Percentiles rank a stretch among this genome's conserved stretches.
Conservation (phyloP, 92 coral and sea anemone genomes). For the Porites rus region DNA sequence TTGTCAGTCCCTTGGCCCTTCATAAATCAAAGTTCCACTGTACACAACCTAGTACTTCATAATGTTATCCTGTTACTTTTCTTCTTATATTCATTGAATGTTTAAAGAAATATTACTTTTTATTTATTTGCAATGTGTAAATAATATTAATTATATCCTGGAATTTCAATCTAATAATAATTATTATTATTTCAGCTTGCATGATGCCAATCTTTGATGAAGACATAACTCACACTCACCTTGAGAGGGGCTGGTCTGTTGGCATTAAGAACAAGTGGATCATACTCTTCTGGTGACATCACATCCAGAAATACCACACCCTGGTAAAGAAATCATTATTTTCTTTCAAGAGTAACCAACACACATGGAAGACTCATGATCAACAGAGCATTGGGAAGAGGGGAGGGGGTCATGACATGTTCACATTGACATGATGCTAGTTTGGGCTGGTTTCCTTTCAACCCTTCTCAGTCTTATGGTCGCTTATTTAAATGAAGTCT, state of each 20-base stretch:
- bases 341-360: not conserved
- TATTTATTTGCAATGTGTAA: too few relatives aligned
- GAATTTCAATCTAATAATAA: not conserved
- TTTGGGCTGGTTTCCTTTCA: too few relatives aligned
- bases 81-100: too few relatives aligned
- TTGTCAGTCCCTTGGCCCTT: too few relatives aligned
- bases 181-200: not conserved
- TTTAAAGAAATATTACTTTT: too few relatives aligned
- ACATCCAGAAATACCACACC: conserved; percentile 98
- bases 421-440: too few relatives aligned
- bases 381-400: not conserved
- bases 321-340: conserved; percentile 31
- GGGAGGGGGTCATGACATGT: too few relatives aligned
- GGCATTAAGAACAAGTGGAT: conserved; percentile 86
- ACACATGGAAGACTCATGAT: not conserved
- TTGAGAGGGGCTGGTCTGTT: conserved; percentile 96
- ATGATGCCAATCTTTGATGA: not conserved
- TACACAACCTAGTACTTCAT: too few relatives aligned
- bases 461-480: too few relatives aligned
- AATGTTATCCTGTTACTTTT: too few relatives aligned
- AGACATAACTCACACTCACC: conserved; percentile 46
- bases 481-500: too few relatives aligned
- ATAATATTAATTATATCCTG: not conserved
- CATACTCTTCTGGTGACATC: conserved; percentile 94
- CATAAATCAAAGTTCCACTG: too few relatives aligned